Base-by-base conservation (phyloP, 2,888 invertebrate genomes). In the Heliconius aoede region DNA sequence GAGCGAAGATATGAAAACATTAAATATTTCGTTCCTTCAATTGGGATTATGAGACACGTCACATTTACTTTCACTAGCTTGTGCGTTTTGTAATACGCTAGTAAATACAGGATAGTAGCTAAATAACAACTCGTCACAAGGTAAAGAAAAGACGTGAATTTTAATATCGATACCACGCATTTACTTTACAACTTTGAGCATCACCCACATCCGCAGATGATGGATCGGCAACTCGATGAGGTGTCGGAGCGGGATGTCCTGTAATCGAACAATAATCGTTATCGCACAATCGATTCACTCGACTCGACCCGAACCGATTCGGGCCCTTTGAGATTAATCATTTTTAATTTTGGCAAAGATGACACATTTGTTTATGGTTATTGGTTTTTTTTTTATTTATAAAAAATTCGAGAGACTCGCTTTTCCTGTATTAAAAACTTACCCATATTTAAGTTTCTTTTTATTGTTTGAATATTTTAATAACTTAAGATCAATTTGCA, bases 201-300 rank as follows among this genome's bases (percentile, higher is more conserved):
- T 28, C 90, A 72, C 67, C 71, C 18, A 30, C 62, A 30, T 78
- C 36, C 32, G 60, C 71, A 84, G 61, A 91, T 92, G 93, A 93
- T 93, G 88, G 92, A 93, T 93, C 87, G 86, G 75, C 79, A 80
- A 79, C 80, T 80, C 82, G 81, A 76, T 83, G 87, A 93, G 91
- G 92, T 90, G 93, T 93, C 91, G 86, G 87, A 83, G 81, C 88
- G 86, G 83, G 82, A 78, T 86, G 83, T 85, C 86, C 85, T 85
- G 85, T 90, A 89, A 91, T 89, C 90, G 88, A 90, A 88, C 88
- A 89, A 88, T 86, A 87, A 87, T 87, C 89, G 85, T 88, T 89
- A 91, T 89, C 89, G 85, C 83, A 80, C 85, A 86, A 88, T 89
- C 89, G 87, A 89, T 85, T 87, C 86, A 85, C 82, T 86, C 86